phyloP scores from a whole-genome alignment of 2,797 vertebrate genomes.

The Spinus olivaceus region DNA sequence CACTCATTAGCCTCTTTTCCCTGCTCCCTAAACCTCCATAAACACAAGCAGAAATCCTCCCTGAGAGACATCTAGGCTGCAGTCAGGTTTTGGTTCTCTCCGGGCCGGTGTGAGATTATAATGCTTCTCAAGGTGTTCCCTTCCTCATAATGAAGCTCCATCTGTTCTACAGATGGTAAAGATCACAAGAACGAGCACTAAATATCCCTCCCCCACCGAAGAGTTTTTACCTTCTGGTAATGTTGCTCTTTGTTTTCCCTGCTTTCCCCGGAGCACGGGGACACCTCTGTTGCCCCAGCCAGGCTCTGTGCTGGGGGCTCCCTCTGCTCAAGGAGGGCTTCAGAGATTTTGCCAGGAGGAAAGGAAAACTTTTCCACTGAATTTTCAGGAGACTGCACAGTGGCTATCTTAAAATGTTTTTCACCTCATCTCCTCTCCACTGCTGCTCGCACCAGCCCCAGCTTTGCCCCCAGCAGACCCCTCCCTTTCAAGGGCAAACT shows the following conservation, averaged over 20 bases:
- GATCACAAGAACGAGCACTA: slow-evolving; percentile 66
- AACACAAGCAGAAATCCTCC: not conserved
- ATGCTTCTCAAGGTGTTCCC: slow-evolving; percentile 65
- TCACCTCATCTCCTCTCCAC: not conserved
- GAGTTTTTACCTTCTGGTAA: slow-evolving; percentile 56
- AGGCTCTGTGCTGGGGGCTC: not conserved
- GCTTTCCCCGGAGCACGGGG: not conserved
- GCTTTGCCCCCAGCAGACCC: not conserved
- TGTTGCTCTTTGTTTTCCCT: slow-evolving; percentile 53
- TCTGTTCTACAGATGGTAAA: slow-evolving; percentile 69
- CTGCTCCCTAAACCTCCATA: slow-evolving; percentile 42
- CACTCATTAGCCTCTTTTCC: slow-evolving; percentile 9
- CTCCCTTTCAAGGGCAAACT: not conserved
- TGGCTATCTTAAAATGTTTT: not conserved
- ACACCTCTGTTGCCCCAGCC: not conserved
- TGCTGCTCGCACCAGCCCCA: not conserved
- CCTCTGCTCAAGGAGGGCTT: not conserved
- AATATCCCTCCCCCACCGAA: slow-evolving; percentile 54
- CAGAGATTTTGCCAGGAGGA: not conserved
- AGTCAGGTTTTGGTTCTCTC: slow-evolving; percentile 61
- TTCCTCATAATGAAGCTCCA: slow-evolving; percentile 68
- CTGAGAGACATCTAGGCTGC: slow-evolving; percentile 6
- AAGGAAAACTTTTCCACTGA: not conserved
- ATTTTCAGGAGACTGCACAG: not conserved
- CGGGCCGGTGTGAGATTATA: slow-evolving; percentile 55